phyloP scores from a whole-genome alignment of 2,888 invertebrate genomes.

The Bursaphelenchus okinawaensis region DNA sequence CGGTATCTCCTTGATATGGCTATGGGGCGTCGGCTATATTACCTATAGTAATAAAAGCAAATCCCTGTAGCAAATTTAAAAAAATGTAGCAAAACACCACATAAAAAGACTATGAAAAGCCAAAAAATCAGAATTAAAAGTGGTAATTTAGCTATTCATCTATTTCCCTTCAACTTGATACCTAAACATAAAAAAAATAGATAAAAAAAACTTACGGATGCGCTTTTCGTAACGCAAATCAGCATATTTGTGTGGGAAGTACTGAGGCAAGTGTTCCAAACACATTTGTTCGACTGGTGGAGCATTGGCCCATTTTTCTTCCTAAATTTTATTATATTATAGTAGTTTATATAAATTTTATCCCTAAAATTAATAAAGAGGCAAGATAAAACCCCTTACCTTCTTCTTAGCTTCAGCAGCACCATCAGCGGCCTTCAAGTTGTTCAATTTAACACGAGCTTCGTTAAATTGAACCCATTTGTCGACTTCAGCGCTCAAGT shows the following conservation, averaged over 20 bases:
- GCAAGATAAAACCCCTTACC: not conserved
- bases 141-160: too few relatives aligned
- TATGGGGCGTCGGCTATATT: too few relatives aligned
- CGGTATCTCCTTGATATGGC: too few relatives aligned
- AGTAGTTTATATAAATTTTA: not conserved
- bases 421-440: conserved; percentile 51
- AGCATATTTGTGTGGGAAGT: conserved; percentile 33
- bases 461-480: conserved; percentile 53
- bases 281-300: conserved; percentile 56
- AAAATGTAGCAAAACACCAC: not conserved
- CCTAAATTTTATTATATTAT: conserved; percentile 27
- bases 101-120: not conserved
- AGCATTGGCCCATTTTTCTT: conserved; percentile 55
- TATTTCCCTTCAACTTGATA: not conserved
- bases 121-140: conserved; percentile 5
- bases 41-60: too few relatives aligned
- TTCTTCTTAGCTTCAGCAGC: conserved; percentile 54
- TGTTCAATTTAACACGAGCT: conserved; percentile 47
- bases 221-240: conserved; percentile 50
- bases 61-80: too few relatives aligned
- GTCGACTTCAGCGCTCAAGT: conserved; percentile 47
- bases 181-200: not conserved
- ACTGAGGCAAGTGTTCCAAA: conserved; percentile 51
- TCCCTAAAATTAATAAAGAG: not conserved
- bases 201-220: conserved; percentile 21